Base-by-base conservation (phyloP, 2,113 vertebrate genomes). In the Progne subis region DNA sequence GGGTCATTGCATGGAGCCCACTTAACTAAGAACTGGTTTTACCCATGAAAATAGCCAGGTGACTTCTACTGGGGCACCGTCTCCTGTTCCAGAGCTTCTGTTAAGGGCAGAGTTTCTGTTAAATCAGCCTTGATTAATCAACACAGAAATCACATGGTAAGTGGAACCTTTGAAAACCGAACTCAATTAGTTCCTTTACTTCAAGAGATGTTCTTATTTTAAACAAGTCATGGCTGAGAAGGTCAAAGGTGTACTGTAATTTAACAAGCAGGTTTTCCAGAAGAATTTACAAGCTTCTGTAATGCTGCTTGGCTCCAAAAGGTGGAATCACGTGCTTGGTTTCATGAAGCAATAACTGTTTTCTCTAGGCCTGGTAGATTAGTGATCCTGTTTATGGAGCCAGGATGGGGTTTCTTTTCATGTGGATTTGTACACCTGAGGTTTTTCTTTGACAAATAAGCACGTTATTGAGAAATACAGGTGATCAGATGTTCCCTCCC, bases 401-500 rank as follows among this genome's bases (percentile, higher is more conserved):
- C 29, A 41, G 9, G 60, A 46, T 26, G 68, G 49, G 6, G 1
- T 46, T 85, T 68, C 18, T 92, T 72, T 43, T 44, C 37, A 19
- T 55, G 34, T 14, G 37, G 20, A 6, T 31, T 83, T 72, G 5
- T 68, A 50, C 52, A 78, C 31, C 37, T 71, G 28, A 3, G 4
- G 8, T 32, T 78, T 77, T 74, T 67, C 41, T 89, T 57, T 91
- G 37, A 37, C 52, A 83, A 52, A 91, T 69, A 79, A 86, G 41
- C 29, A 31, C 5, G 5, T 43, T 83, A 18, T 59, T 80, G 64
- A 86, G 90, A 43, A 57, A 76, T 71, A 13, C 4, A 41, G 43
- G 57, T 95, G 61, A 86, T 82, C 47, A 70, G 44, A 46, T 94
- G 53, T 82, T 94, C 88, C 37, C 89, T 94, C 50, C 37, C 67